Base-by-base conservation (phyloP, 1,140 invertebrate species). In the Apis laboriosa region DNA sequence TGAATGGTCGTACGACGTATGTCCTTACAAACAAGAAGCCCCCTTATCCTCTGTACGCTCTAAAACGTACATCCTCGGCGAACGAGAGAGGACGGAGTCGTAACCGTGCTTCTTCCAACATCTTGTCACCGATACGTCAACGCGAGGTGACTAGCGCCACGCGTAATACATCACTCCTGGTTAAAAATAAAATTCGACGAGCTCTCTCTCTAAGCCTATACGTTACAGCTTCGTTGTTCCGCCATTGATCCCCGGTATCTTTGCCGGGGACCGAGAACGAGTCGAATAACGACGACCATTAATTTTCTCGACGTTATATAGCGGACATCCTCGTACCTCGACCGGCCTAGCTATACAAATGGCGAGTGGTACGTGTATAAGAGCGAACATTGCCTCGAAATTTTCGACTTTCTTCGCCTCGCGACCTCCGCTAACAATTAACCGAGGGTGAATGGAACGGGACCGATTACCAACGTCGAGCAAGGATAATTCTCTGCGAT, bases 271-370 rank as follows among this genome's bases (percentile, higher is more conserved):
- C 67, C 81, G 82, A 84, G 84, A 86, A 86, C 84, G 81, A 78
- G 82, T 83, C 84, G 84, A 84, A 79, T 86, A 86, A 86, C 84
- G 84, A 86, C 84, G 81, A 79, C 81, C 84, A 86, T 86, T 86
- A 86, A 86, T 86, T 86, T 86, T 86, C 84, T 86, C 74, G 75
- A 80, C 81, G 72, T 86, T 84, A 84, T 74, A 79, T 84, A 84
- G 81, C 84, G 84, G 64, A 72, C 84, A 77, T 86, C 84, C 75
- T 80, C 84, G 84, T 74, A 56, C 77, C 34, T 34, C 34, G 80
- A 43, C 53, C 71, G 7, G 56, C 64, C 64, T 56, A 64, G 74
- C 77, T 73, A 82, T 71, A 84, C 84, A 83, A 87, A 85, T 85
- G 80, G 77, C 82, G 71, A 82, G 76, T 24, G 81, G 56, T 28